Conservation (phyloP, 2,888 invertebrate genomes). For the Chalcis sispes region DNA sequence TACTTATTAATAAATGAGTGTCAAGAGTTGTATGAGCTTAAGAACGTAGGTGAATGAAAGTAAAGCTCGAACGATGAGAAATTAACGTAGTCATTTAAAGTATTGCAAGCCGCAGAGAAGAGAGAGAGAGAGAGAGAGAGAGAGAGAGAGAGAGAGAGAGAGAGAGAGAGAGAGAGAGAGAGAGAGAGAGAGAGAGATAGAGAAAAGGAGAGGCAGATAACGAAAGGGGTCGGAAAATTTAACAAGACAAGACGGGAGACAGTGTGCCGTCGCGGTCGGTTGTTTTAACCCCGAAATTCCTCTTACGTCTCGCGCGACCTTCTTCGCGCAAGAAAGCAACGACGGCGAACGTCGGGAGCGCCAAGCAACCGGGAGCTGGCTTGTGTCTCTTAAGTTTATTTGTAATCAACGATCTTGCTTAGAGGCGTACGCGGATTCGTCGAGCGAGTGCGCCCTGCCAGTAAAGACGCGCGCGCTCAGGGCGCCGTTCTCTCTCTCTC, state of each 20-base stretch:
- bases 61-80: slow-evolving; percentile 15
- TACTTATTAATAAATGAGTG: too few species aligned
- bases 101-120: not conserved
- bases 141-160: slow-evolving; percentile 5
- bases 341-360: slow-evolving; percentile 6
- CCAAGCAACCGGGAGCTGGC: not conserved
- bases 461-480: slow-evolving; percentile 16
- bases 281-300: slow-evolving; percentile 38
- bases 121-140: not conserved
- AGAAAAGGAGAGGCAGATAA: not conserved
- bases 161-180: not conserved
- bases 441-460: slow-evolving; percentile 32
- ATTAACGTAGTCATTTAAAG: slow-evolving; percentile 1
- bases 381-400: slow-evolving; percentile 61
- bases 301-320: slow-evolving; percentile 26
- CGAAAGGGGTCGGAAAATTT: slow-evolving; percentile 38
- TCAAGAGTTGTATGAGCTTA: not conserved
- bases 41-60: not conserved
- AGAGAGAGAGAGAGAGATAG: too few species aligned
- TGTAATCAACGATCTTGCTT: slow-evolving; percentile 66
- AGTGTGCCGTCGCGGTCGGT: slow-evolving; percentile 6
- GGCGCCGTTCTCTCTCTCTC: not conserved
- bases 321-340: slow-evolving; percentile 17
- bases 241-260: slow-evolving; percentile 38
- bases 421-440: slow-evolving; percentile 56